Conservation (phyloP, 2,888 invertebrate genomes). For the Cataglyphis cursor region DNA sequence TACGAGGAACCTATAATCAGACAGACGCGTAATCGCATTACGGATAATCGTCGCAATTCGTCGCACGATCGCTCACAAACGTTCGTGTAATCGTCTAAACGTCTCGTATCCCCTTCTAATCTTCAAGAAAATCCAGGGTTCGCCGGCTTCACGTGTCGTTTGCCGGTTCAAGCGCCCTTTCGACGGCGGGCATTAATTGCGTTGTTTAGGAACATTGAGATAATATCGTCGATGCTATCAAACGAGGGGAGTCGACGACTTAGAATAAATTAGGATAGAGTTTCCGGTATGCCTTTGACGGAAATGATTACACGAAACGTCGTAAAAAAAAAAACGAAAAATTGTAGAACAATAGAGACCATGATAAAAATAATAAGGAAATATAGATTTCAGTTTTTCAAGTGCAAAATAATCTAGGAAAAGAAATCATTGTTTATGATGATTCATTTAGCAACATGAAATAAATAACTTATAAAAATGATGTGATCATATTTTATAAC, state of each 20-base stretch:
- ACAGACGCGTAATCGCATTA: slow-evolving; percentile 30
- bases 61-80: slow-evolving; percentile 6
- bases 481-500: not conserved
- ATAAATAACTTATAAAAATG: not conserved
- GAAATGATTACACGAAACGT: not conserved
- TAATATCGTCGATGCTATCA: slow-evolving; percentile 62
- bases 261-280: slow-evolving; percentile 2
- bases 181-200: slow-evolving; percentile 66
- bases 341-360: not conserved
- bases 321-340: not conserved
- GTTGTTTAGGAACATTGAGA: slow-evolving; percentile 51
- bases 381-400: not conserved
- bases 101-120: slow-evolving; percentile 20
- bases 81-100: slow-evolving; percentile 38
- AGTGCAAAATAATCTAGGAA: not conserved
- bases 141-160: slow-evolving; percentile 15
- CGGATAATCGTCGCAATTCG: slow-evolving; percentile 15
- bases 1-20: slow-evolving; percentile 32
- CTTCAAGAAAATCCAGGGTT: slow-evolving; percentile 56
- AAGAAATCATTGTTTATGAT: not conserved
- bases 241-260: slow-evolving; percentile 57
- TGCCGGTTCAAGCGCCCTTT: not conserved
- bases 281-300: not conserved
- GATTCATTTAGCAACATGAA: not conserved
- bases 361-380: not conserved